Evolutionary conservation across 2,113 vertebrate species (phyloP), one percentile per base, ranked within the genome.

Genomic region (Condylura cristata): DNA sequence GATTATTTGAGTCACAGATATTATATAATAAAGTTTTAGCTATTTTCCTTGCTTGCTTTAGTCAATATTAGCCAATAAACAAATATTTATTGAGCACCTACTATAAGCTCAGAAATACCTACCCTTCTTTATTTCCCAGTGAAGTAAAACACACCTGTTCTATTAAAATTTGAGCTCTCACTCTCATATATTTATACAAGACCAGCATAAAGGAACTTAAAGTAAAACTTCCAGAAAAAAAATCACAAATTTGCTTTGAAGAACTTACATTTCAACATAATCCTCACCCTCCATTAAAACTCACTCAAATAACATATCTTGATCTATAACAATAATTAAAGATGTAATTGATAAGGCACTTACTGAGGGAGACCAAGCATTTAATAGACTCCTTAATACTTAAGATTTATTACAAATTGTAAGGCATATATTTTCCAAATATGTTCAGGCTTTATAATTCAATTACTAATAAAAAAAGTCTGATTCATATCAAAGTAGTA

Each of bases 301-400:
- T 95, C 74, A 91, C 46, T 97, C 63, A 97, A 93, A 97, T 93
- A 96, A 37, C 4, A 28, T 74, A 74, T 66, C 34, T 85, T 94
- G 81, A 96, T 92, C 96, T 88, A 92, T 86, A 95, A 91, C 72
- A 97, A 94, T 97, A 97, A 96, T 97, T 97, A 97, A 97, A 94
- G 18, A 37, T 89, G 80, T 93, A 97, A 98, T 82, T 96, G 95
- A 97, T 96, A 97, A 91, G 66, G 61, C 34, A 94, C 53, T 96
- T 97, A 96, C 74, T 90, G 86, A 97, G 91, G 68, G 56, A 97
- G 93, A 93, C 44, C 92, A 97, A 97, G 48, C 87, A 96, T 97
- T 97, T 97, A 94, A 97, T 96, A 94, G 39, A 39, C 75, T 78
- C 6, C 48, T 51, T 92, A 86, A 90, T 92, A 96, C 60, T 96